phyloP scores from a whole-genome alignment of 1,140 invertebrate species.

The Cotesia chilonis region DNA sequence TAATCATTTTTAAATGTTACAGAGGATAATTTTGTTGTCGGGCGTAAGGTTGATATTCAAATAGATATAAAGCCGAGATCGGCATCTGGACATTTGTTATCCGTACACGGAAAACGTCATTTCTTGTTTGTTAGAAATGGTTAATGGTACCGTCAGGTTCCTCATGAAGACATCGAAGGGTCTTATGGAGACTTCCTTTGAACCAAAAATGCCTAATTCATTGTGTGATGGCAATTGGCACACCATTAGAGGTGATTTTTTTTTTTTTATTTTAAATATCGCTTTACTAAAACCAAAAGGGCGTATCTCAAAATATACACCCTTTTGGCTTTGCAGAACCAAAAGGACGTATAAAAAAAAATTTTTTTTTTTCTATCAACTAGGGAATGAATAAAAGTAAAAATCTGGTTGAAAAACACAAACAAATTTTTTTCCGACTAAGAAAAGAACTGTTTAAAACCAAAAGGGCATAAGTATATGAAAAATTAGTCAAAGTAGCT shows the following conservation, averaged over 20 bases:
- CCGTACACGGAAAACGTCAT: slow-evolving; percentile 82
- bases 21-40: slow-evolving; percentile 80
- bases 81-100: slow-evolving; percentile 81
- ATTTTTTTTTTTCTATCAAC: too few relatives aligned
- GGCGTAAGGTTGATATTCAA: slow-evolving; percentile 78
- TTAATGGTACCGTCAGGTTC: slow-evolving; percentile 84
- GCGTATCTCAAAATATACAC: too few relatives aligned
- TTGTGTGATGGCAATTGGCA: slow-evolving; percentile 97
- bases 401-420: too few relatives aligned
- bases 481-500: too few relatives aligned
- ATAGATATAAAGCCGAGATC: slow-evolving; percentile 90
- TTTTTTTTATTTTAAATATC: not conserved
- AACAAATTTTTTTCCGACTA: too few relatives aligned
- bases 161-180: slow-evolving; percentile 87
- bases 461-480: too few relatives aligned
- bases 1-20: slow-evolving; percentile 34
- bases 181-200: slow-evolving; percentile 78
- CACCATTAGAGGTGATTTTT: slow-evolving; percentile 77
- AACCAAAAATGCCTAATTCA: slow-evolving; percentile 73
- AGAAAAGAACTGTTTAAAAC: too few relatives aligned
- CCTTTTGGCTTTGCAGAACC: too few relatives aligned
- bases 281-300: too few relatives aligned
- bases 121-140: slow-evolving; percentile 87
- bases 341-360: too few relatives aligned
- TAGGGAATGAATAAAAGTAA: too few relatives aligned